Evolutionary conservation across 1,140 invertebrate species (phyloP).

Genomic region (Zaprionus vittiger): DNA sequence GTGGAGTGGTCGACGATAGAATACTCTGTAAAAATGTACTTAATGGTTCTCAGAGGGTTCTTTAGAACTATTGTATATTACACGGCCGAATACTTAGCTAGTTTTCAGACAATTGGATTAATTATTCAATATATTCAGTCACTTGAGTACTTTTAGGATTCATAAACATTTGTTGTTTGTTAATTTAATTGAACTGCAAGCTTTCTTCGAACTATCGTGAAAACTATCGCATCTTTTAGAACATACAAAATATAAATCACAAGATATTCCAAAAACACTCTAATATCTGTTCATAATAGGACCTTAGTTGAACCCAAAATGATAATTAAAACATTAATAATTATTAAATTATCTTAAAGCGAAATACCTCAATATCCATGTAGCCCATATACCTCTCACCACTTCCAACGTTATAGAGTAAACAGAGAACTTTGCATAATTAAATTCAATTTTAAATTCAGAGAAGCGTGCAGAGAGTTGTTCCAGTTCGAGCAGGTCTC

Average conservation of each 20-base stretch:
- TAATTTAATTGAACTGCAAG: too few species aligned
- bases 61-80: not conserved
- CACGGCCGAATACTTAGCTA: accelerated
- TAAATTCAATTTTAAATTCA: conserved; percentile 32
- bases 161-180: not conserved
- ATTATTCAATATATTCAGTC: too few species aligned
- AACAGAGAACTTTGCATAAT: conserved; percentile 7
- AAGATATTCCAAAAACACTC: too few species aligned
- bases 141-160: too few species aligned
- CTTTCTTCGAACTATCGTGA: too few species aligned
- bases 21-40: not conserved
- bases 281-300: too few species aligned
- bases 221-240: too few species aligned
- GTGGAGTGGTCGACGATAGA: not conserved
- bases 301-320: too few species aligned
- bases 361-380: not conserved
- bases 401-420: not conserved
- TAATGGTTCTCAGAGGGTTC: too few species aligned
- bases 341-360: not conserved
- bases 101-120: too few species aligned
- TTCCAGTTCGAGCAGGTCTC: conserved; percentile 13
- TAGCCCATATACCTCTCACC: not conserved
- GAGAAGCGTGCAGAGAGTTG: not conserved
- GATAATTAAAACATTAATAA: too few species aligned
- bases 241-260: too few species aligned